Evolutionary conservation across 1,140 invertebrate species (phyloP), one percentile per base, ranked within the genome.

Genomic region (Pinna nobilis): DNA sequence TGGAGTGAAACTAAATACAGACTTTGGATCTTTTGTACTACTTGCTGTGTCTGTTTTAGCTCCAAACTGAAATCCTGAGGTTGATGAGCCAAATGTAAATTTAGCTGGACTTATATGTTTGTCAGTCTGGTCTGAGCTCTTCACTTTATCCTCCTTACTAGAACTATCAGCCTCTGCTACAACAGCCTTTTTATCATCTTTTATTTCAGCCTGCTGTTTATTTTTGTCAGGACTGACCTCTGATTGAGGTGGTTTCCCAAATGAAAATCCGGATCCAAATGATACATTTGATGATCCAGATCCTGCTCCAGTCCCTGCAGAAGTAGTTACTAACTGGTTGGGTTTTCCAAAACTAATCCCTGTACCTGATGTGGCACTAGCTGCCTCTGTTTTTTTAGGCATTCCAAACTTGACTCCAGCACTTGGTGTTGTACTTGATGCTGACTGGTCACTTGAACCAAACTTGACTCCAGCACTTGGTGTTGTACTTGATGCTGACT

Each of bases 331-430:
- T 47, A 57, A n/a, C n/a, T n/a, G n/a, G n/a, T n/a, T n/a, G n/a
- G n/a, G n/a, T n/a, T n/a, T n/a, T n/a, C n/a, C n/a, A n/a, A n/a
- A n/a, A n/a, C n/a, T n/a, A n/a, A n/a, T n/a, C n/a, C n/a, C n/a
- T n/a, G n/a, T n/a, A n/a, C n/a, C n/a, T n/a, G n/a, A n/a, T n/a
- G n/a, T n/a, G n/a, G n/a, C n/a, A n/a, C n/a, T n/a, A n/a, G n/a
- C n/a, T n/a, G n/a, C n/a, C n/a, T n/a, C n/a, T n/a, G n/a, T n/a
- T n/a, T n/a, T 25, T 51, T 47, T 11, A 51, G 60, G 15, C 5
- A 23, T 18, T 15, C 71, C 71, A 59, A 65, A 57, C 6, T 28
- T 53, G 49, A 70, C 55, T 39, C 35, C 57, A 47, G 33, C 23
- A 44, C 32, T 30, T 20, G 69, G 15, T 11, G 15, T 35, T 37